These are phyloP conservation scores for Trichechus manatus DNA, from an alignment of 2,113 vertebrate species.

Conservation along the genomic window DNA sequence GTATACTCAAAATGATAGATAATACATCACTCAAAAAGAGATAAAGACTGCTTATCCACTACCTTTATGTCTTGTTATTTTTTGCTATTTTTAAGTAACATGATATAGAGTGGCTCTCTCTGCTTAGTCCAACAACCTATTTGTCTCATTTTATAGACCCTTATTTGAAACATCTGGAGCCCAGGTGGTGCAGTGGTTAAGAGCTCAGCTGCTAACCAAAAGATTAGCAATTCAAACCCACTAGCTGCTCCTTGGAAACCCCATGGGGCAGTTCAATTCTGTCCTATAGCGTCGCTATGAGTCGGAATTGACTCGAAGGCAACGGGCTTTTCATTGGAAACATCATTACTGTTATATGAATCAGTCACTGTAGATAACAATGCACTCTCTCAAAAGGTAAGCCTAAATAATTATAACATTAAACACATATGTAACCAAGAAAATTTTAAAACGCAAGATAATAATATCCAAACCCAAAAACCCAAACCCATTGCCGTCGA, in stretches of 20 bases:
- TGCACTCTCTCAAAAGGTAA: not conserved
- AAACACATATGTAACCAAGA: not conserved
- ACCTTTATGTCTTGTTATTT: not conserved
- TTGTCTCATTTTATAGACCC: not conserved
- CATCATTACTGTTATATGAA: not conserved
- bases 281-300: too few relatives aligned
- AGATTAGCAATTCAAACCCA: too few relatives aligned
- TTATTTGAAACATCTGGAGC: not conserved
- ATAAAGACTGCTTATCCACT: not conserved
- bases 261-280: too few relatives aligned
- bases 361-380: not conserved
- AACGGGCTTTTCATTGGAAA: not conserved
- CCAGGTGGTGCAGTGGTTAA: too few relatives aligned
- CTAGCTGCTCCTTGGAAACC: too few relatives aligned
- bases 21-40: not conserved
- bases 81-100: constrained; percentile 35
- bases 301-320: too few relatives aligned
- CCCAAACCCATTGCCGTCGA: too few relatives aligned
- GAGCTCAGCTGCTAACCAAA: too few relatives aligned
- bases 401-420: not conserved
- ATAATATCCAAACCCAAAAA: not conserved
- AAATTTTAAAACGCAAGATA: not conserved
- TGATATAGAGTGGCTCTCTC: not conserved
- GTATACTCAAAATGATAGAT: not conserved
- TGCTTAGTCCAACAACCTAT: not conserved